Percentiles rank a stretch among this genome's conserved stretches.
phyloP scores from a whole-genome alignment of 1,140 invertebrate species.

The Nymphalis io region DNA sequence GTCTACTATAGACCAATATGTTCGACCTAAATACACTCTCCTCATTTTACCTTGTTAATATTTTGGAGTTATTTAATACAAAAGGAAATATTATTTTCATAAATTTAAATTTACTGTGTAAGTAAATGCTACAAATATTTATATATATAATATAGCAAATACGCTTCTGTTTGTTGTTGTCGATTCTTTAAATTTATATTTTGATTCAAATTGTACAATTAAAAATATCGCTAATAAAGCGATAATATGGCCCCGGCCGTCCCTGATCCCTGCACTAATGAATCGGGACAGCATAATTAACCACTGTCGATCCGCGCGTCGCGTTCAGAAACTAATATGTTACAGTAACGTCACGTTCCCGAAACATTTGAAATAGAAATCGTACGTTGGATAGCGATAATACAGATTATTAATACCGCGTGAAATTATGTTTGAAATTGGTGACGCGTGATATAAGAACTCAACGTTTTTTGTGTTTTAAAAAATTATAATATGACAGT shows the following conservation, averaged over 20 bases:
- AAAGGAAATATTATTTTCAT: neutral
- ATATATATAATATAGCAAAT: no score
- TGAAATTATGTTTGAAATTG: neutral
- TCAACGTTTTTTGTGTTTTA: constrained; percentile 6
- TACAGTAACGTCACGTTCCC: constrained; percentile 23
- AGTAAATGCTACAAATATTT: no score
- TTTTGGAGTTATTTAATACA: no score
- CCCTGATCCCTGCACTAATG: constrained; percentile 74
- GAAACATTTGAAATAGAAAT: constrained; percentile 2
- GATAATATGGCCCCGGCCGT: constrained; percentile 23
- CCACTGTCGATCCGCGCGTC: constrained; percentile 65
- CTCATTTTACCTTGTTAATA: neutral
- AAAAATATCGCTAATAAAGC: neutral
- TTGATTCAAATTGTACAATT: no score
- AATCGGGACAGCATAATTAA: constrained; percentile 78
- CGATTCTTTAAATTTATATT: no score
- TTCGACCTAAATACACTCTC: neutral
- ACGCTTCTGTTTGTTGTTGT: no score
- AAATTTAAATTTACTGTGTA: no score
- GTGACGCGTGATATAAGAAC: neutral
- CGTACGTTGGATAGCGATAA: neutral
- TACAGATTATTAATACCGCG: constrained; percentile 1
- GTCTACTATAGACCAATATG: constrained; percentile 12
- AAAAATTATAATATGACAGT: constrained; percentile 10
- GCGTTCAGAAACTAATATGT: constrained; percentile 54